Conservation (phyloP, 2,888 invertebrate genomes). For the Heliconius aoede region DNA sequence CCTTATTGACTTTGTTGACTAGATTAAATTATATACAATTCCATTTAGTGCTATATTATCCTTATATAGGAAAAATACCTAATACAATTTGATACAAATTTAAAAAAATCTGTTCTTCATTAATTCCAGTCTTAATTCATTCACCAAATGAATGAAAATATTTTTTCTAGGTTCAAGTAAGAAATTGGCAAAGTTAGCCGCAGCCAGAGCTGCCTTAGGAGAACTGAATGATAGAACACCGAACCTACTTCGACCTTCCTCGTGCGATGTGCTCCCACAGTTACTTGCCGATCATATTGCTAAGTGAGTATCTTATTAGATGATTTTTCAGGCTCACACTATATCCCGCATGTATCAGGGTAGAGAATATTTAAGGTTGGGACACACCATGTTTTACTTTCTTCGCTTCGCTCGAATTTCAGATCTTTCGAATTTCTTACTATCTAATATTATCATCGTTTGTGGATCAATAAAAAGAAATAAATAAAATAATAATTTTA, state of each 20-base stretch:
- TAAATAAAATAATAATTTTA: too few relatives aligned
- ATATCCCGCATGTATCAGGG: background rate
- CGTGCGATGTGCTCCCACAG: conserved; percentile 81
- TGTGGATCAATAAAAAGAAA: too few relatives aligned
- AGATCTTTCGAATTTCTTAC: too few relatives aligned
- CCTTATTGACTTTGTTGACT: too few relatives aligned
- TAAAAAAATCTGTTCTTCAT: too few relatives aligned
- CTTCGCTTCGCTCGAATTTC: too few relatives aligned
- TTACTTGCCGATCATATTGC: conserved; percentile 89
- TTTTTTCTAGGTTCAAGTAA: conserved; percentile 91
- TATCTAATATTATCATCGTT: too few relatives aligned
- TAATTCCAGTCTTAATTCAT: too few relatives aligned
- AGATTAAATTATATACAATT: too few relatives aligned
- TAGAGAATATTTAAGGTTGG: background rate
- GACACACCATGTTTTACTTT: background rate
- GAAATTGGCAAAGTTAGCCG: conserved; percentile 94
- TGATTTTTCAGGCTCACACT: background rate
- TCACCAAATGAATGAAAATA: background rate
- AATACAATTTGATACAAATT: too few relatives aligned
- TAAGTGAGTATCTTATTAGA: conserved; percentile 57
- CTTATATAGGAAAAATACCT: too few relatives aligned
- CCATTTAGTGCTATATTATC: too few relatives aligned
- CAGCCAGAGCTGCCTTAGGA: conserved; percentile 92
- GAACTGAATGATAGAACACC: conserved; percentile 68
- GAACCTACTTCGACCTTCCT: conserved; percentile 36